These are phyloP conservation scores for Linurgus olivaceus DNA, from an alignment of 2,797 vertebrate genomes.

Conservation along the genomic window DNA sequence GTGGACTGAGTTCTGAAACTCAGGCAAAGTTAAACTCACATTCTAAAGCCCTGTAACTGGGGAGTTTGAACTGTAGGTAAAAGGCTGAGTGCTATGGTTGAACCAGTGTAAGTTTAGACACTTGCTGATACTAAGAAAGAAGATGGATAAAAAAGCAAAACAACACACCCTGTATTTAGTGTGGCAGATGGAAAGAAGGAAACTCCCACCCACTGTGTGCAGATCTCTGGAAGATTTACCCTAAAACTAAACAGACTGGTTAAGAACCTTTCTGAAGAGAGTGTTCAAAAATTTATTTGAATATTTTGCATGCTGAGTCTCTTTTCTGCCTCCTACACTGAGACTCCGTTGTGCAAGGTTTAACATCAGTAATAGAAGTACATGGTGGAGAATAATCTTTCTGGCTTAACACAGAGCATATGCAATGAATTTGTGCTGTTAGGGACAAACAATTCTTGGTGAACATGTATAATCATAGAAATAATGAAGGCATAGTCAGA, in stretches of 20 bases:
- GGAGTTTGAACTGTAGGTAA: not conserved
- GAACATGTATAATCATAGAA: not conserved
- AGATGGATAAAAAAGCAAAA: constrained; percentile 18
- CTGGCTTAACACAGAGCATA: not conserved
- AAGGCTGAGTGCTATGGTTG: not conserved
- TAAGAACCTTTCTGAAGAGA: constrained; percentile 24
- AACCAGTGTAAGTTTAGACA: not conserved
- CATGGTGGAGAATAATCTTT: constrained; percentile 14
- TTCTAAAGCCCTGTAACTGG: not conserved
- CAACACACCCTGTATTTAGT: constrained; percentile 22
- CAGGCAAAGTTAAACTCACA: not conserved
- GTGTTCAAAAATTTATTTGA: not conserved
- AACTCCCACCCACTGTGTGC: constrained; percentile 21
- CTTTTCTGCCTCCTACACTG: constrained; percentile 35
- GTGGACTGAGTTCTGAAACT: not conserved
- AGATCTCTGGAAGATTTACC: constrained; percentile 27
- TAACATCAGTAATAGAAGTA: not conserved
- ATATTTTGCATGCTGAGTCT: not conserved
- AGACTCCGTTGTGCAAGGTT: not conserved
- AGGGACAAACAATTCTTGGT: not conserved
- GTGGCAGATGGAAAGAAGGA: constrained; percentile 54
- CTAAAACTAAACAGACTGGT: constrained; percentile 15
- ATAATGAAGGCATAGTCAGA: not conserved
- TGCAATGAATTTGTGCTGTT: not conserved
- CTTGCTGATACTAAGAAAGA: not conserved